Percentiles rank a stretch among this genome's conserved stretches.
Conservation (phyloP, 2,888 invertebrate genomes). For the Parnassius apollo region DNA sequence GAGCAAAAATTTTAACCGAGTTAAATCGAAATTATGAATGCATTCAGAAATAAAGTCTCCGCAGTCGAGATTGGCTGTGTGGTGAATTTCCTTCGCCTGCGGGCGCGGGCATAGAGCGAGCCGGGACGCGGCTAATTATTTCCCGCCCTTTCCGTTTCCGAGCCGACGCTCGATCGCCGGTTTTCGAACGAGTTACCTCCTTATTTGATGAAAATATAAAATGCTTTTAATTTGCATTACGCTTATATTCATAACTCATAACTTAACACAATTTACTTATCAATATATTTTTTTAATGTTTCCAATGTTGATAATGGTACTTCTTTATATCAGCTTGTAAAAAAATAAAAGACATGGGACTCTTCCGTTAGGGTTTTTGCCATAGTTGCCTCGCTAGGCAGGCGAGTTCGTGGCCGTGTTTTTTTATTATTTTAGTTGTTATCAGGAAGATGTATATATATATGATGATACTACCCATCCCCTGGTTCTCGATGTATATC, state of each 20-base stretch:
- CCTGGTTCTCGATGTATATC: too few relatives aligned
- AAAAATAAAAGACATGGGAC: too few relatives aligned
- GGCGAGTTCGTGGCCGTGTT: too few relatives aligned
- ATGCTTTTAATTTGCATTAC: conserved; percentile 12
- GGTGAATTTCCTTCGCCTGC: conserved; percentile 55
- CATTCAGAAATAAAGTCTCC: conserved; percentile 28
- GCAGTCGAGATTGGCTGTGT: conserved; percentile 43
- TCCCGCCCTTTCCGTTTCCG: conserved; percentile 67
- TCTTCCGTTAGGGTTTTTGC: too few relatives aligned
- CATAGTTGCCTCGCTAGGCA: too few relatives aligned
- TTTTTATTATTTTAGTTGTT: too few relatives aligned
- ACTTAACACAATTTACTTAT: neutral
- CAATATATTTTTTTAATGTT: too few relatives aligned
- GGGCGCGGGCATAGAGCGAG: conserved; percentile 38
- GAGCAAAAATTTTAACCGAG: conserved; percentile 14
- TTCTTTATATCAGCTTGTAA: too few relatives aligned
- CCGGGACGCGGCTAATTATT: conserved; percentile 67
- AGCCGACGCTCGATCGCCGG: conserved; percentile 32
- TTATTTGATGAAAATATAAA: conserved; percentile 22
- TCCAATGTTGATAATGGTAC: too few relatives aligned
- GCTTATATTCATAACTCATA: conserved; percentile 5
- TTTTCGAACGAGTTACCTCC: conserved; percentile 27
- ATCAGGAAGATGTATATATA: too few relatives aligned
- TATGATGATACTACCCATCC: too few relatives aligned
- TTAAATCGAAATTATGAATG: conserved; percentile 24